phyloP scores from a whole-genome alignment of 2,113 vertebrate species.

The Fukomys damarensis region DNA sequence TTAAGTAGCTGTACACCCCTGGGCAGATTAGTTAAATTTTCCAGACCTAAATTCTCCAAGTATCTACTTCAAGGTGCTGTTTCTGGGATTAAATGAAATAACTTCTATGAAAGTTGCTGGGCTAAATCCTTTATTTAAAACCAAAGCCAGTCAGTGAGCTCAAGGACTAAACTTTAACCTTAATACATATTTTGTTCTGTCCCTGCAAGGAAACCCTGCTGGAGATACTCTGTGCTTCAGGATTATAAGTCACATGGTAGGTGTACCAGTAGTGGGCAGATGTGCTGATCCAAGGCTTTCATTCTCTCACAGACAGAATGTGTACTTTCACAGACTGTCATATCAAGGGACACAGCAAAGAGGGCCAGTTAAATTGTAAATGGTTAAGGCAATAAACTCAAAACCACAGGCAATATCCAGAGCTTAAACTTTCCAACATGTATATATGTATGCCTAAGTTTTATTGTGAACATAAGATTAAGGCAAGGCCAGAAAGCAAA shows the following conservation, averaged over 20 bases:
- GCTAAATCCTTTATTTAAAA: slow-evolving; percentile 72
- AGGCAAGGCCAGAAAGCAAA: slow-evolving; percentile 5
- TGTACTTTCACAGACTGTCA: neutral
- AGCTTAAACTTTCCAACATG: neutral
- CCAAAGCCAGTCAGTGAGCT: slow-evolving; percentile 62
- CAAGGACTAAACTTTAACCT: slow-evolving; percentile 65
- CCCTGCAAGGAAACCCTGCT: slow-evolving; percentile 61
- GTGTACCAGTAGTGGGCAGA: neutral
- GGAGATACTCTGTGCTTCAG: slow-evolving; percentile 7
- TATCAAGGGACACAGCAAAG: slow-evolving; percentile 43
- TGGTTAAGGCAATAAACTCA: slow-evolving; percentile 17
- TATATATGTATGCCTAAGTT: neutral
- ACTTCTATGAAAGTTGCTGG: slow-evolving; percentile 33
- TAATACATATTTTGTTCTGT: slow-evolving; percentile 55
- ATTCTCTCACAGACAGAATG: slow-evolving; percentile 1
- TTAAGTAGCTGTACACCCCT: slow-evolving; percentile 48
- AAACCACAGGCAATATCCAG: slow-evolving; percentile 23
- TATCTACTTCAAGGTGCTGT: slow-evolving; percentile 56
- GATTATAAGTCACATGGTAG: slow-evolving; percentile 36
- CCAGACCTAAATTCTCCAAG: slow-evolving; percentile 60
- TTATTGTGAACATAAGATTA: neutral
- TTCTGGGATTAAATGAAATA: slow-evolving; percentile 69
- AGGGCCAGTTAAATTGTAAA: slow-evolving; percentile 58
- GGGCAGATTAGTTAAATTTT: slow-evolving; percentile 66
- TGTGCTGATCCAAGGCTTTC: slow-evolving; percentile 58